Evolutionary conservation across 1,140 invertebrate genomes (phyloP).

Genomic region (Xylocopa sonorina): DNA sequence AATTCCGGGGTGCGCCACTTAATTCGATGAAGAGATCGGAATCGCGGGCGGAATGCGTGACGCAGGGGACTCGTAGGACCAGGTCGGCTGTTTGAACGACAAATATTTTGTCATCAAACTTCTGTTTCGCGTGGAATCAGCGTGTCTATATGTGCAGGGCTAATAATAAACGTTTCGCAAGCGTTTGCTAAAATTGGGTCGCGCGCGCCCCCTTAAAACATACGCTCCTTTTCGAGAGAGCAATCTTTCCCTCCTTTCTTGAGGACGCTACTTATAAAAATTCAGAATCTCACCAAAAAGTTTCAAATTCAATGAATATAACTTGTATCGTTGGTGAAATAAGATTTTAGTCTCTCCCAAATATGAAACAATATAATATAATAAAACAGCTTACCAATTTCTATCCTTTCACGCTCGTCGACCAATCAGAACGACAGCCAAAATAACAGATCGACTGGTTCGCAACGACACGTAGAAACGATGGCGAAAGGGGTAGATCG

Average conservation of each 20-base stretch:
- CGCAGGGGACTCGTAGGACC: constrained; percentile 75
- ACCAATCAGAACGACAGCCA: neutral
- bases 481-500: neutral
- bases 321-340: too few relatives aligned
- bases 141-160: constrained; percentile 82
- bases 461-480: neutral
- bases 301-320: too few relatives aligned
- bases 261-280: too few relatives aligned
- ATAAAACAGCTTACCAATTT: too few relatives aligned
- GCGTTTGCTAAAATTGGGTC: constrained; percentile 82
- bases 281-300: too few relatives aligned
- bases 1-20: neutral
- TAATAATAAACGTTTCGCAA: constrained; percentile 82
- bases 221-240: too few relatives aligned
- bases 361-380: too few relatives aligned
- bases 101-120: constrained; percentile 83
- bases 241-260: neutral
- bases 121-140: constrained; percentile 77
- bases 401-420: neutral
- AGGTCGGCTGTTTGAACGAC: constrained; percentile 81
- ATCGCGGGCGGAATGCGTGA: constrained; percentile 38
- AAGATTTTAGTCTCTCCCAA: too few relatives aligned
- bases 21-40: constrained; percentile 40
- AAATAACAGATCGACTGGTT: neutral
- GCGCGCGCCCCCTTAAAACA: constrained; percentile 45